These are phyloP conservation scores for Mayetiola destructor DNA, from an alignment of 2,888 invertebrate species.

Conservation along the genomic window DNA sequence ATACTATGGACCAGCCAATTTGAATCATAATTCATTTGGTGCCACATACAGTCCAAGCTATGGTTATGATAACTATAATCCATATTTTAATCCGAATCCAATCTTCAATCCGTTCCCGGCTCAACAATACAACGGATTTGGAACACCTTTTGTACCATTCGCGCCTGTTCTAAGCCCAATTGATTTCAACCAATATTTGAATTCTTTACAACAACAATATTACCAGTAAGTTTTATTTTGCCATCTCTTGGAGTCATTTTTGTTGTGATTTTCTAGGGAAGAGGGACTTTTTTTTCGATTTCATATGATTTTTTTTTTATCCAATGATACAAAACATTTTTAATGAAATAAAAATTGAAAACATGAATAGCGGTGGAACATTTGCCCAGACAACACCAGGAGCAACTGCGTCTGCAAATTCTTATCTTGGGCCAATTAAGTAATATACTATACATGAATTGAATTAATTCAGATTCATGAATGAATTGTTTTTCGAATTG, in stretches of 20 bases:
- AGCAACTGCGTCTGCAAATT: conserved; percentile 14
- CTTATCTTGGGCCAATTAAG: conserved; percentile 16
- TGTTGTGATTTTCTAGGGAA: neutral
- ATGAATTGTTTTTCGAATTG: neutral
- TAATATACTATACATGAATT: neutral
- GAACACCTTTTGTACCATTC: neutral
- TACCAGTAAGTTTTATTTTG: conserved; percentile 18
- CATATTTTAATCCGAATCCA: conserved; percentile 16
- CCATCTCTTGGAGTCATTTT: neutral
- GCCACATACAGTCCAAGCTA: too few species aligned
- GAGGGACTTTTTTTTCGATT: neutral
- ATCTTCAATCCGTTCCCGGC: neutral
- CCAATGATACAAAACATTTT: conserved; percentile 1
- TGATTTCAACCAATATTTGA: conserved; percentile 17
- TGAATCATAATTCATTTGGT: too few species aligned
- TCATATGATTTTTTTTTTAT: neutral
- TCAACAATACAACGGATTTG: neutral
- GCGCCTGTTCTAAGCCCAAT: neutral
- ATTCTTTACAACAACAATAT: conserved; percentile 17
- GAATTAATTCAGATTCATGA: neutral
- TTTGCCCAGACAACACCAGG: conserved; percentile 16
- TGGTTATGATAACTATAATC: conserved; percentile 17
- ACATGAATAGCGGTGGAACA: conserved; percentile 14
- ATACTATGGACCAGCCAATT: neutral
- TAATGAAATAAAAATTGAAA: neutral